Percentiles rank a stretch among this genome's conserved stretches.
phyloP scores from a whole-genome alignment of 2,113 vertebrate genomes.

The Dasypus novemcinctus region DNA sequence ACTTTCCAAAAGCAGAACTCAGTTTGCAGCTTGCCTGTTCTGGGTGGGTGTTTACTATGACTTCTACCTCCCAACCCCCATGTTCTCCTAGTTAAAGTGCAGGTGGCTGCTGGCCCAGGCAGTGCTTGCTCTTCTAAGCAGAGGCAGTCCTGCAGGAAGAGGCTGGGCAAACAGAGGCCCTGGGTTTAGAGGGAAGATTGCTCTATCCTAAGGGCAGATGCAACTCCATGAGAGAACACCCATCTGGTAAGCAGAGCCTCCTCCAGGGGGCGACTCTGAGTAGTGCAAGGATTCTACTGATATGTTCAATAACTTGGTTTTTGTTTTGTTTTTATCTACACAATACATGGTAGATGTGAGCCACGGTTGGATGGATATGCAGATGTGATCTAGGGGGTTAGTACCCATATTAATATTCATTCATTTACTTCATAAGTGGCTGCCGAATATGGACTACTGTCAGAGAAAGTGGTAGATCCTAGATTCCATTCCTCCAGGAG shows the following conservation, averaged over 20 bases:
- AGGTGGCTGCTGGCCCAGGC: neutral
- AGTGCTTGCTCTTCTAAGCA: neutral
- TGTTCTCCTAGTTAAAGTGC: neutral
- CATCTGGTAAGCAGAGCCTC: neutral
- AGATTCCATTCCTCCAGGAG: neutral
- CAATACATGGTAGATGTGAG: neutral
- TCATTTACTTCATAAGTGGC: neutral
- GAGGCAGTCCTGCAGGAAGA: neutral
- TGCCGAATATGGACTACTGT: neutral
- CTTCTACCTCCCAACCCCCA: neutral
- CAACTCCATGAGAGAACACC: neutral
- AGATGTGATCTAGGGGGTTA: neutral
- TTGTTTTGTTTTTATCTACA: constrained; percentile 21
- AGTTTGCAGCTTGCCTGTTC: neutral
- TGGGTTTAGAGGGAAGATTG: neutral
- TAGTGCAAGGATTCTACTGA: neutral
- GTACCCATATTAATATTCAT: neutral
- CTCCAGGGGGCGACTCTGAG: neutral
- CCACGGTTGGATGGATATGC: neutral
- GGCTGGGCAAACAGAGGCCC: neutral
- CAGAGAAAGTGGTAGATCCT: neutral
- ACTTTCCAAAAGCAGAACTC: constrained; percentile 23
- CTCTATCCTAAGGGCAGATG: neutral
- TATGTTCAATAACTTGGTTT: neutral
- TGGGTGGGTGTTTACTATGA: neutral